phyloP scores from a whole-genome alignment of 2,888 invertebrate species.

The Fabriciana adippe region DNA sequence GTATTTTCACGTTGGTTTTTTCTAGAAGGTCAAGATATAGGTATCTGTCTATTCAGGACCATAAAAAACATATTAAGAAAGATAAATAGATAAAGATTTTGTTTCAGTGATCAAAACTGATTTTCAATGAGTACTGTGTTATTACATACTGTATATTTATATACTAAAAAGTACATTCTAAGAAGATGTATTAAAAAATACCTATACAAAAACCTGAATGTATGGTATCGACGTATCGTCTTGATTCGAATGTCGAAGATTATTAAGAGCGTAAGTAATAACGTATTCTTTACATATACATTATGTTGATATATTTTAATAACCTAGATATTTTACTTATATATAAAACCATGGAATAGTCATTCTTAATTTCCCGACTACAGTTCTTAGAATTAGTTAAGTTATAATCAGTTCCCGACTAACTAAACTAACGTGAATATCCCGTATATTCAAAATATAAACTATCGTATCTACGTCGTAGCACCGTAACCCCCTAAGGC shows the following conservation, averaged over 20 bases:
- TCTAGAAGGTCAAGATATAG: conserved; percentile 35
- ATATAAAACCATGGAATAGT: too few species aligned
- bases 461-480: conserved; percentile 60
- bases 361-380: too few species aligned
- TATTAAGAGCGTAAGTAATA: too few species aligned
- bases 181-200: too few species aligned
- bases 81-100: not conserved
- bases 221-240: too few species aligned
- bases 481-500: conserved; percentile 51
- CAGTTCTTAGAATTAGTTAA: not conserved
- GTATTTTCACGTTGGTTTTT: conserved; percentile 10
- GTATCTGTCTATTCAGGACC: conserved; percentile 6
- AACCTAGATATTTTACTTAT: too few species aligned
- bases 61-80: not conserved
- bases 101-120: not conserved
- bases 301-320: too few species aligned
- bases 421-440: not conserved
- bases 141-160: too few species aligned
- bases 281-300: too few species aligned
- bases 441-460: conserved; percentile 12
- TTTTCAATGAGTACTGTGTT: not conserved
- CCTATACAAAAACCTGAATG: too few species aligned
- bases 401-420: not conserved
- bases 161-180: too few species aligned
- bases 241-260: too few species aligned